These are phyloP conservation scores for Sebastes taczanowskii DNA, from an alignment of 2,797 vertebrate genomes.

Conservation along the genomic window DNA sequence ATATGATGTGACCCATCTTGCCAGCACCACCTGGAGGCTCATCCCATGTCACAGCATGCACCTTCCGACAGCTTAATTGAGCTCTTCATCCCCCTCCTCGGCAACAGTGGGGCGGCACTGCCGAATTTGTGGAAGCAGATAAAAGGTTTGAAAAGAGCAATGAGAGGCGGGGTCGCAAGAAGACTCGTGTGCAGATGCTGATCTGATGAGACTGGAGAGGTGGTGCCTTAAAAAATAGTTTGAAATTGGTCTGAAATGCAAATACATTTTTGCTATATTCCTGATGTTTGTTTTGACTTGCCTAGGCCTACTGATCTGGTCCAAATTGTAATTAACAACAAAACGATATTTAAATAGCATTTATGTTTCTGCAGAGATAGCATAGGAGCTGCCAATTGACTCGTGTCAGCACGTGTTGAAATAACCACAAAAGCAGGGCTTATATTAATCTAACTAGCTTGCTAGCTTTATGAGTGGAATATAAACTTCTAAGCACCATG, in stretches of 20 bases:
- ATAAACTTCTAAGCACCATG: neutral
- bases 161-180: slow-evolving; percentile 15
- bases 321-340: neutral
- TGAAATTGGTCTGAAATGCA: neutral
- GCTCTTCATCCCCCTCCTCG: slow-evolving; percentile 46
- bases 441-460: neutral
- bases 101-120: slow-evolving; percentile 52
- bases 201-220: slow-evolving; percentile 16
- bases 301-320: too few relatives aligned
- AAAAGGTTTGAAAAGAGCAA: slow-evolving; percentile 55
- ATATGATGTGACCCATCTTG: slow-evolving; percentile 46
- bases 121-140: slow-evolving; percentile 57
- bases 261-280: neutral
- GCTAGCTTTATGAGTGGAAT: neutral
- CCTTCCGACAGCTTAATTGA: slow-evolving; percentile 62
- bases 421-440: neutral
- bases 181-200: slow-evolving; percentile 10
- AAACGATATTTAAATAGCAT: neutral
- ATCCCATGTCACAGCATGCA: slow-evolving; percentile 60
- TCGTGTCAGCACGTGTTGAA: neutral
- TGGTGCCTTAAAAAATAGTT: neutral
- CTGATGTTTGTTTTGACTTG: neutral
- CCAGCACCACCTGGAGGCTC: slow-evolving; percentile 62
- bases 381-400: neutral
- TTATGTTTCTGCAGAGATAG: neutral